A percentile compares a stretch with the other conserved stretches of the same genome.
Conservation (phyloP, 2,888 invertebrate genomes). For the Caenorhabditis sp. region DNA sequence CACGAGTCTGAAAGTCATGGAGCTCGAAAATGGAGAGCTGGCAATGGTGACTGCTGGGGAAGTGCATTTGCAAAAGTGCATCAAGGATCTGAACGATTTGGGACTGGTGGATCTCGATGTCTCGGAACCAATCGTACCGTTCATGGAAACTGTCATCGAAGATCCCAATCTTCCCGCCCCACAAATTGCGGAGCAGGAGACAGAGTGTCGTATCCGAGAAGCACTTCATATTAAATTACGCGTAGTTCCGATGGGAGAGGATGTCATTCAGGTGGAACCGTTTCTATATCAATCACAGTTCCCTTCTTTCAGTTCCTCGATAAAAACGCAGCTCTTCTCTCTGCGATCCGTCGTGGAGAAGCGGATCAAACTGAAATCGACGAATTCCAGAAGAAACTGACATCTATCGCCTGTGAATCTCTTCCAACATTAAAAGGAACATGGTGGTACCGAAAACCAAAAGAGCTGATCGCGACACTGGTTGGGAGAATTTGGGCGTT, state of each 20-base stretch:
- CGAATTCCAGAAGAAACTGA: slow-evolving; percentile 62
- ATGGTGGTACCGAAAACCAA: slow-evolving; percentile 79
- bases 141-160: slow-evolving; percentile 93
- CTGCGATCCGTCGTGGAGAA: slow-evolving; percentile 68
- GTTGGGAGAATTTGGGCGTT: slow-evolving; percentile 90
- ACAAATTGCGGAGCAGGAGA: slow-evolving; percentile 77
- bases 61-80: slow-evolving; percentile 95
- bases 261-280: slow-evolving; percentile 51
- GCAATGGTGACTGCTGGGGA: slow-evolving; percentile 96
- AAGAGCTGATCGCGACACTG: slow-evolving; percentile 72
- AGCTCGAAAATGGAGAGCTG: slow-evolving; percentile 96
- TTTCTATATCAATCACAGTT: neutral
- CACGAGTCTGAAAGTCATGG: slow-evolving; percentile 79
- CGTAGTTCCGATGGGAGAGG: slow-evolving; percentile 74
- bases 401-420: slow-evolving; percentile 45
- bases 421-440: slow-evolving; percentile 79
- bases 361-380: slow-evolving; percentile 50
- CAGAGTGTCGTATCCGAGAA: slow-evolving; percentile 78
- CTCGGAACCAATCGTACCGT: slow-evolving; percentile 96
- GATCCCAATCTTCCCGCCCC: slow-evolving; percentile 70
- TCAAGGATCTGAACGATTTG: slow-evolving; percentile 90
- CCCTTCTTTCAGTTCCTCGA: slow-evolving; percentile 69
- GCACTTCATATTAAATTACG: slow-evolving; percentile 76
- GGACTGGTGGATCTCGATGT: slow-evolving; percentile 85
- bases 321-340: slow-evolving; percentile 66